A percentile compares a stretch with the other conserved stretches of the same genome.
Conservation (phyloP, 2,888 invertebrate genomes). For the Operophtera brumata region DNA sequence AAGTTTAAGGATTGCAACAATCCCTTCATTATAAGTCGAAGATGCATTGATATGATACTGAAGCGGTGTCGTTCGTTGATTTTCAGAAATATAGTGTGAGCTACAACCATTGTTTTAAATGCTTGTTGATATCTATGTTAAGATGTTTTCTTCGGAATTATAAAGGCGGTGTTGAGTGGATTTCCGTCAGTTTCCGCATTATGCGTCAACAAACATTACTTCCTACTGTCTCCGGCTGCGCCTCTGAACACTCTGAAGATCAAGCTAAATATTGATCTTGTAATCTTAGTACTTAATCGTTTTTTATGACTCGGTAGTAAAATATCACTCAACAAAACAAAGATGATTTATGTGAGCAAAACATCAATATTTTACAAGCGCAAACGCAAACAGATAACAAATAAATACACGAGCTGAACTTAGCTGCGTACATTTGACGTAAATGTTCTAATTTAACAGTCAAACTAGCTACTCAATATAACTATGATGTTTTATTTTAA, state of each 20-base stretch:
- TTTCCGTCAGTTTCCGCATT: conserved; percentile 28
- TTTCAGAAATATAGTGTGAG: not conserved
- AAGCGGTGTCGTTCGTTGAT: not conserved
- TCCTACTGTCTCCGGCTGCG: conserved; percentile 34
- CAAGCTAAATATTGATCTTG: conserved; percentile 5
- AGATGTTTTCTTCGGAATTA: not conserved
- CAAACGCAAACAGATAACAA: conserved; percentile 24
- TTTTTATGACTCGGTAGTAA: not conserved
- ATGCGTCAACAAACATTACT: conserved; percentile 55
- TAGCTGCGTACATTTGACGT: conserved; percentile 29
- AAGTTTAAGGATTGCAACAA: conserved; percentile 4
- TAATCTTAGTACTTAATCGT: not conserved
- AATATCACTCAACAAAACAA: not conserved
- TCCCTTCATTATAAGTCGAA: not conserved
- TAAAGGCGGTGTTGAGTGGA: conserved; percentile 20
- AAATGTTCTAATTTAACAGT: conserved; percentile 25
- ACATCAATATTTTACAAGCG: conserved; percentile 17
- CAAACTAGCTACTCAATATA: conserved; percentile 21
- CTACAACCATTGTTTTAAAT: conserved; percentile 34
- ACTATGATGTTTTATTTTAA: not conserved
- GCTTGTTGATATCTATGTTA: not conserved
- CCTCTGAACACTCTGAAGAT: conserved; percentile 39
- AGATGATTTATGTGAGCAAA: not conserved
- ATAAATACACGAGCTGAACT: conserved; percentile 9
- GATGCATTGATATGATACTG: not conserved